Evolutionary conservation across 2,113 vertebrate genomes (phyloP).

Genomic region (Marmota flaviventris): DNA sequence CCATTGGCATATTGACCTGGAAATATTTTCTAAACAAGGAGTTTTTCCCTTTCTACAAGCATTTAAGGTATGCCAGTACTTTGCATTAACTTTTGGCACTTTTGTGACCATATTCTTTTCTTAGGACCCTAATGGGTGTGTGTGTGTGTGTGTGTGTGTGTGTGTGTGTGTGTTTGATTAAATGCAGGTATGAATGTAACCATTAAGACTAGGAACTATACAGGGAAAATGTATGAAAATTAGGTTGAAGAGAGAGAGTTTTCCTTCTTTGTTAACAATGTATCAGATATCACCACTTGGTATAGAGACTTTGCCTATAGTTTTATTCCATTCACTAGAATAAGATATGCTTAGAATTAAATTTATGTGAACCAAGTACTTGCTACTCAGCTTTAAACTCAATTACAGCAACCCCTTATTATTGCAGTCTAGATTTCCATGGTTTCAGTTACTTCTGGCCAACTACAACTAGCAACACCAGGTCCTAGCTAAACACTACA

Average conservation of each 20-base stretch:
- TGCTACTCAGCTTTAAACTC: neutral
- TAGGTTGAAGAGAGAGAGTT: neutral
- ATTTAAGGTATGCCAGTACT: neutral
- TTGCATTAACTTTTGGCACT: neutral
- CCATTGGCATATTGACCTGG: conserved; percentile 23
- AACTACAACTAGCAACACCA: no score
- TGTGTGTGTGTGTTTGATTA: neutral
- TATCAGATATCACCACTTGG: neutral
- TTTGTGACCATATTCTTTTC: neutral
- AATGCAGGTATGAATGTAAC: neutral
- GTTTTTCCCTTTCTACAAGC: neutral
- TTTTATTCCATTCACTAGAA: conserved; percentile 1
- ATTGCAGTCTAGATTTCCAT: neutral
- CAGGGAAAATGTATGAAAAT: neutral
- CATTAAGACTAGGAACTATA: neutral
- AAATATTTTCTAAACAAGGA: neutral
- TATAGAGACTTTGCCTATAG: neutral
- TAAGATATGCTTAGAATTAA: neutral
- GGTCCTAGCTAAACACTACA: no score
- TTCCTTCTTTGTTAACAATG: neutral
- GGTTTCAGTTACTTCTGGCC: neutral
- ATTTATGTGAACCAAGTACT: neutral
- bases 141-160: neutral
- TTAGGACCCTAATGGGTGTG: neutral
- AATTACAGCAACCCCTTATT: neutral